Conservation (phyloP, 1,140 invertebrate species). For the Lordiphosa mommai region DNA sequence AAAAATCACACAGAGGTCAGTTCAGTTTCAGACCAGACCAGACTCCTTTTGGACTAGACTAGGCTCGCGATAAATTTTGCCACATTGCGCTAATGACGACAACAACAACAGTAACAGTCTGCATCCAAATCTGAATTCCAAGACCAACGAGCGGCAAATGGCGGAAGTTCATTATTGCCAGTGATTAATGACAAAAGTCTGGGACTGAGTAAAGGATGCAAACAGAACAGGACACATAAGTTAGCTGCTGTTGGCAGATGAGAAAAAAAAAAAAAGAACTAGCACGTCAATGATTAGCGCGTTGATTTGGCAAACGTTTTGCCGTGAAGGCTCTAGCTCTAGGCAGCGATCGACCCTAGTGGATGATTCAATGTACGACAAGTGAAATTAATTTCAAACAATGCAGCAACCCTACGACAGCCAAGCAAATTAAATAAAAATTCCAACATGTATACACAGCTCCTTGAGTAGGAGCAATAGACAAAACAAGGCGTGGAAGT, state of each 20-base stretch:
- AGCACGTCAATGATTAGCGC: conserved; percentile 72
- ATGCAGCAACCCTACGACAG: conserved; percentile 54
- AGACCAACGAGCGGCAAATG: conserved; percentile 50
- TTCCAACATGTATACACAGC: conserved; percentile 51
- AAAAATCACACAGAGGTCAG: conserved; percentile 60
- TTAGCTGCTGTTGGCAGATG: conserved; percentile 58
- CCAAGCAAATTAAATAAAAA: conserved; percentile 74
- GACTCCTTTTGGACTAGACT: conserved; percentile 7
- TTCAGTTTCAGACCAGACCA: conserved; percentile 8
- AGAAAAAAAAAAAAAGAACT: too few species aligned
- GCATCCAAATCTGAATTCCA: conserved; percentile 27
- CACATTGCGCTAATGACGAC: conserved; percentile 75
- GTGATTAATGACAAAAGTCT: conserved; percentile 70
- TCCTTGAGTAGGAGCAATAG: neutral
- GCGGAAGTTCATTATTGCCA: conserved; percentile 79
- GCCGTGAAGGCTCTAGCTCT: conserved; percentile 14
- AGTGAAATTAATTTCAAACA: conserved; percentile 77
- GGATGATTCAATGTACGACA: conserved; percentile 54
- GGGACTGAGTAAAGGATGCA: neutral
- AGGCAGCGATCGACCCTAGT: conserved; percentile 12
- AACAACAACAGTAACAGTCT: conserved; percentile 12
- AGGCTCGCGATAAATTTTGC: conserved; percentile 66
- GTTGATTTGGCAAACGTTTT: conserved; percentile 66
- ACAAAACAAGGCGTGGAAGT: conserved; percentile 14
- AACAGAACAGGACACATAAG: conserved; percentile 49